Conservation (phyloP, 2,113 vertebrate genomes). For the Scopus umbretta region DNA sequence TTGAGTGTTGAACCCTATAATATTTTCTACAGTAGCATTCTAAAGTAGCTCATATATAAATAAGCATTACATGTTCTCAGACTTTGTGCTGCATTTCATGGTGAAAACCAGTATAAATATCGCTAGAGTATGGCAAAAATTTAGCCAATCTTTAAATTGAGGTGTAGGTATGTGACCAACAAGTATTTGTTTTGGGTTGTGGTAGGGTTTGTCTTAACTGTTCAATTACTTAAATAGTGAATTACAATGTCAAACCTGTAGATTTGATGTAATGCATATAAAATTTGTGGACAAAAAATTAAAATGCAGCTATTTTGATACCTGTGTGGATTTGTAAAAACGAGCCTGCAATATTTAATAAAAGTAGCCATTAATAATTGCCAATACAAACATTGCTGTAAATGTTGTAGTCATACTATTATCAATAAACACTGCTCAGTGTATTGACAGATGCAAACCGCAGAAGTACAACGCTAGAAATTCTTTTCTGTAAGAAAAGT, state of each 20-base stretch:
- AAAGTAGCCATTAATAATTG: background rate
- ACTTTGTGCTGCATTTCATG: background rate
- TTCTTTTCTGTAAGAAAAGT: background rate
- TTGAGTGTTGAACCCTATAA: background rate
- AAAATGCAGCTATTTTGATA: background rate
- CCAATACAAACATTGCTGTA: background rate
- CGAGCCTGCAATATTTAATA: background rate
- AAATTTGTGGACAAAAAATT: background rate
- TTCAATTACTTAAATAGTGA: background rate
- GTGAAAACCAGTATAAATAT: background rate
- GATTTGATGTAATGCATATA: background rate
- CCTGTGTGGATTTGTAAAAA: background rate
- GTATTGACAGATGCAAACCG: background rate
- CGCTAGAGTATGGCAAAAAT: background rate
- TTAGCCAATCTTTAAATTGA: background rate
- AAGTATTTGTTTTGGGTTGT: background rate
- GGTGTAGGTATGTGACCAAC: background rate
- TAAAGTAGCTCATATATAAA: background rate
- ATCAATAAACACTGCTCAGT: background rate
- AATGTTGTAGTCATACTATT: background rate
- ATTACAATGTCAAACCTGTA: background rate
- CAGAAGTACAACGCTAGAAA: background rate
- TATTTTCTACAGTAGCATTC: background rate
- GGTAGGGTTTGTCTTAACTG: background rate
- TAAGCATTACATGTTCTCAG: background rate